Percentiles rank a stretch among this genome's conserved stretches.
Evolutionary conservation across 37 sponge, comb jelly and placozoan species (phyloP).

Genomic region (Halichondria panicea): DNA sequence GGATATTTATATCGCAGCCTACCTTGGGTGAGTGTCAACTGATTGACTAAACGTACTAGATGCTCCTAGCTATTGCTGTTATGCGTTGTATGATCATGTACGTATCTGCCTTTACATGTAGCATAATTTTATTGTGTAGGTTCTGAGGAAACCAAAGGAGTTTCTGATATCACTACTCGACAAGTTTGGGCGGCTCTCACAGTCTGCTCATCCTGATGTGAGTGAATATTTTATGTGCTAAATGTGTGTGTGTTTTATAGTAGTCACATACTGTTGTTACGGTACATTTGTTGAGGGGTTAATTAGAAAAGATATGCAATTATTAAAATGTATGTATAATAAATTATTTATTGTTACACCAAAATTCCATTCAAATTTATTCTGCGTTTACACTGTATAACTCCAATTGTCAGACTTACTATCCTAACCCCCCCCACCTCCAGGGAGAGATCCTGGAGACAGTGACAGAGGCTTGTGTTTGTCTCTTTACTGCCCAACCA

Average conservation of each 20-base stretch:
- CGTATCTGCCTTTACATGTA: not conserved
- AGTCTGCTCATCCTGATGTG: conserved; percentile 78
- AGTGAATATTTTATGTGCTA: conserved; percentile 4
- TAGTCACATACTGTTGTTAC: not conserved
- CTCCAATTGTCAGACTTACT: no score
- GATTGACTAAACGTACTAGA: no score
- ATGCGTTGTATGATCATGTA: not conserved
- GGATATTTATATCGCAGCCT: conserved; percentile 92
- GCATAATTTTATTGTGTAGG: conserved; percentile 23
- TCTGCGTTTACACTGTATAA: no score
- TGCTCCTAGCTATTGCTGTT: no score
- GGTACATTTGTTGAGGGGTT: no score
- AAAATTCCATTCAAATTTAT: no score
- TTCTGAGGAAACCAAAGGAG: conserved; percentile 92
- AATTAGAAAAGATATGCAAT: no score
- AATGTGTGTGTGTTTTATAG: not conserved
- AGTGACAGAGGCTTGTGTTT: conserved; percentile 84
- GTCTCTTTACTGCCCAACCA: conserved; percentile 91
- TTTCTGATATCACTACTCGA: conserved; percentile 91
- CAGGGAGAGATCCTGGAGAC: conserved; percentile 94
- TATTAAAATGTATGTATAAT: no score
- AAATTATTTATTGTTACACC: no score
- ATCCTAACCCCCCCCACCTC: conserved; percentile 10
- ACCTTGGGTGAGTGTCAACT: no score
- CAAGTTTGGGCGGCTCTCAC: conserved; percentile 72